Evolutionary conservation across 1,140 invertebrate genomes (phyloP).

Genomic region (Drosophila punjabiensis): DNA sequence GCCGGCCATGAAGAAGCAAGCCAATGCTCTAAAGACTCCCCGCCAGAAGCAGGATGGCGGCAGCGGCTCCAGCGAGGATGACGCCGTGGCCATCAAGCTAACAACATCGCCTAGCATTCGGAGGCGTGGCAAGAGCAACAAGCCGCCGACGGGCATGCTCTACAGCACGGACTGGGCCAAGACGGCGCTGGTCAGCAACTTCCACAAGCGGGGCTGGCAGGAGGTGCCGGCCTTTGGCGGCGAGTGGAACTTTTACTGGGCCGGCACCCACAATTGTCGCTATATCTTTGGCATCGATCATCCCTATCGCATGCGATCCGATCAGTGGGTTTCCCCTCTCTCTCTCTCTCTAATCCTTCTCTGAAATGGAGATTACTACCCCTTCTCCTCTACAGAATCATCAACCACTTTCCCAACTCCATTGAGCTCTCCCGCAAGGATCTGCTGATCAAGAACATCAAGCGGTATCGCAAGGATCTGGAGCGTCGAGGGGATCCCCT

Average conservation of each 20-base stretch:
- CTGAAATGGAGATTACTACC: background rate
- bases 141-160: constrained; percentile 16
- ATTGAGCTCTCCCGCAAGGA: constrained; percentile 98
- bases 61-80: constrained; percentile 15
- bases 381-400: constrained; percentile 86
- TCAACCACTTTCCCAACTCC: constrained; percentile 97
- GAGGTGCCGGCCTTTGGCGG: constrained; percentile 59
- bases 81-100: background rate
- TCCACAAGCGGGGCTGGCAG: constrained; percentile 62
- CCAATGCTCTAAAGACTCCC: constrained; percentile 6
- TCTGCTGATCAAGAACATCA: constrained; percentile 97
- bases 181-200: constrained; percentile 55
- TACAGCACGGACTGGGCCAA: constrained; percentile 70
- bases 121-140: background rate
- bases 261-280: constrained; percentile 65
- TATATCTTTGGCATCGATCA: constrained; percentile 72
- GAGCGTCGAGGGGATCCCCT: constrained; percentile 95
- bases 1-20: constrained; percentile 14
- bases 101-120: background rate
- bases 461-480: constrained; percentile 95
- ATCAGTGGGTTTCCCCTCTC: constrained; percentile 61
- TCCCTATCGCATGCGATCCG: constrained; percentile 73
- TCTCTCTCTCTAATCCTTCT: background rate
- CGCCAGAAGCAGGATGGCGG: constrained; percentile 3
- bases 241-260: constrained; percentile 75